Evolutionary conservation across 2,888 invertebrate genomes (phyloP).

Genomic region (Eupithecia subumbrata): DNA sequence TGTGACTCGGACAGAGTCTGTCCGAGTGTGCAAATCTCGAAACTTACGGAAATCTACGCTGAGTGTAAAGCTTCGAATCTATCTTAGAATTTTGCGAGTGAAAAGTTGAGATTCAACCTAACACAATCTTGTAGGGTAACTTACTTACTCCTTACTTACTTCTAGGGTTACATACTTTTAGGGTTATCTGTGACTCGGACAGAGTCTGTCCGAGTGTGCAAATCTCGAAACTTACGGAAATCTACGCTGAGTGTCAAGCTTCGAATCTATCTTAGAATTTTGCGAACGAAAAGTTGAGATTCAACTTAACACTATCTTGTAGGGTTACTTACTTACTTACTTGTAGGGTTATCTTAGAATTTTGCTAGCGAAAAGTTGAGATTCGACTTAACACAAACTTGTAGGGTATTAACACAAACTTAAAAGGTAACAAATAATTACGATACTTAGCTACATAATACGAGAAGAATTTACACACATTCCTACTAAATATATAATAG

Average conservation of each 20-base stretch:
- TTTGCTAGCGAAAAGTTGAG: neutral
- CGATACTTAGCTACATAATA: too few relatives aligned
- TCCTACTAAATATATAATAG: neutral
- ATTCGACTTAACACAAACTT: neutral
- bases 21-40: too few relatives aligned
- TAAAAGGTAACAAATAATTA: too few relatives aligned
- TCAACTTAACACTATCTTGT: neutral
- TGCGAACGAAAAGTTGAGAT: neutral
- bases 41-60: neutral
- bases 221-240: neutral
- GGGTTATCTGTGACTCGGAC: neutral
- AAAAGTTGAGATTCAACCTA: neutral
- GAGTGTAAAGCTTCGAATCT: neutral
- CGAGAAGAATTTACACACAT: too few relatives aligned
- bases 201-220: too few relatives aligned
- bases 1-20: neutral
- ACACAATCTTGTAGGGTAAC: neutral
- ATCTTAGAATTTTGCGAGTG: neutral
- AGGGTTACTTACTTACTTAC: neutral
- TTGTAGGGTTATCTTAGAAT: too few relatives aligned
- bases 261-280: neutral
- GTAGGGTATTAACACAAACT: neutral
- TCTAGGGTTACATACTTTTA: too few relatives aligned
- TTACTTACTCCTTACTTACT: too few relatives aligned
- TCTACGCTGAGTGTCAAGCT: neutral